phyloP scores from a whole-genome alignment of 2,797 vertebrate species.

The Mormyrops boulengeri region DNA sequence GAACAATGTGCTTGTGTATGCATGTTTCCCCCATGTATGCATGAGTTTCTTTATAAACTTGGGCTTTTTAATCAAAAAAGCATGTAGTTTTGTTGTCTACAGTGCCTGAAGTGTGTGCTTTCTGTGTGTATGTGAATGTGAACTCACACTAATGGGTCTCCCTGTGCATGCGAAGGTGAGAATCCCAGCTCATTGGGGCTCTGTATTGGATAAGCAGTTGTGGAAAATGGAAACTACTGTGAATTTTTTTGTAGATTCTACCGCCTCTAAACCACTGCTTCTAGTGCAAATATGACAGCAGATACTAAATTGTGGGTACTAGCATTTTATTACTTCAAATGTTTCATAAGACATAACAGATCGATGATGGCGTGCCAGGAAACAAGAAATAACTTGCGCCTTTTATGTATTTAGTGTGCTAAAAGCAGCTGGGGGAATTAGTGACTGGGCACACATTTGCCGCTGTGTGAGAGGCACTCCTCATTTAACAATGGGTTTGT shows the following conservation, averaged over 20 bases:
- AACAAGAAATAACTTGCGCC: background rate
- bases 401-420: background rate
- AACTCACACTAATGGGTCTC: background rate
- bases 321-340: slow-evolving; percentile 11
- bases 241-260: background rate
- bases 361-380: background rate
- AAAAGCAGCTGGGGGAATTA: background rate
- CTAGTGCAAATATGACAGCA: background rate
- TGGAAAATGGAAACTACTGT: background rate
- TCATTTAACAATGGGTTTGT: background rate
- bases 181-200: background rate
- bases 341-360: background rate
- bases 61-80: background rate
- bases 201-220: background rate
- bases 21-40: background rate
- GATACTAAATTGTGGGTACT: background rate
- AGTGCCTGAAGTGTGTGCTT: background rate
- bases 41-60: background rate
- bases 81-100: background rate
- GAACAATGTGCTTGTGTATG: background rate
- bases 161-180: background rate
- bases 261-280: background rate
- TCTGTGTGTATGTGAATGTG: background rate
- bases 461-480: background rate
- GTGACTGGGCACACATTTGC: background rate